Percentiles rank a stretch among this genome's conserved stretches.
phyloP scores from a whole-genome alignment of 2,797 vertebrate genomes.

The Lepus townsendii region DNA sequence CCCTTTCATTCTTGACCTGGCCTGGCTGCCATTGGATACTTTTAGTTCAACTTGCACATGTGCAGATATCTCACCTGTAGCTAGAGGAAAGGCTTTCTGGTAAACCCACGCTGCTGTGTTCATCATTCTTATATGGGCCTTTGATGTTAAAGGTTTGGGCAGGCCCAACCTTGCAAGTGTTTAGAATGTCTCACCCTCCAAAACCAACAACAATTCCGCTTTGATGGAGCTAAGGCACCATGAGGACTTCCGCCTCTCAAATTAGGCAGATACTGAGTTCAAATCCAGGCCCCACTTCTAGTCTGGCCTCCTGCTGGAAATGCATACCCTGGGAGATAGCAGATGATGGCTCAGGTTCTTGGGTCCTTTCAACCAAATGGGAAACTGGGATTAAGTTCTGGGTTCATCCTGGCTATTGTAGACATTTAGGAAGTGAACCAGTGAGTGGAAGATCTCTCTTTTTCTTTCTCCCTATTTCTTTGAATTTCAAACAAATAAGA shows the following conservation, averaged over 20 bases:
- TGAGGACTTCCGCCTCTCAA: conserved; percentile 41
- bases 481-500: too few relatives aligned
- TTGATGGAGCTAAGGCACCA: not conserved
- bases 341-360: too few relatives aligned
- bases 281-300: too few relatives aligned
- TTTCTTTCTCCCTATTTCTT: too few relatives aligned
- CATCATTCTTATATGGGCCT: not conserved
- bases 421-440: too few relatives aligned
- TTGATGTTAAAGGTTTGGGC: not conserved
- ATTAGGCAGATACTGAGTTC: not conserved
- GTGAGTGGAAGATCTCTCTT: too few relatives aligned
- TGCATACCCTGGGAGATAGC: too few relatives aligned
- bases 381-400: too few relatives aligned
- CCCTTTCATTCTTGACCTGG: not conserved
- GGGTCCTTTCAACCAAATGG: too few relatives aligned
- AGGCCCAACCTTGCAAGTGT: not conserved
- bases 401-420: too few relatives aligned
- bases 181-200: not conserved
- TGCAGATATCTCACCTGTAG: not conserved
- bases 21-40: not conserved
- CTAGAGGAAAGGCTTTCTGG: not conserved
- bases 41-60: not conserved
- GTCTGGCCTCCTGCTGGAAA: too few relatives aligned
- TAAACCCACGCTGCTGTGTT: not conserved
- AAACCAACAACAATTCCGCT: not conserved